Conservation (phyloP, 1,140 invertebrate species). For the Zaprionus taronus region DNA sequence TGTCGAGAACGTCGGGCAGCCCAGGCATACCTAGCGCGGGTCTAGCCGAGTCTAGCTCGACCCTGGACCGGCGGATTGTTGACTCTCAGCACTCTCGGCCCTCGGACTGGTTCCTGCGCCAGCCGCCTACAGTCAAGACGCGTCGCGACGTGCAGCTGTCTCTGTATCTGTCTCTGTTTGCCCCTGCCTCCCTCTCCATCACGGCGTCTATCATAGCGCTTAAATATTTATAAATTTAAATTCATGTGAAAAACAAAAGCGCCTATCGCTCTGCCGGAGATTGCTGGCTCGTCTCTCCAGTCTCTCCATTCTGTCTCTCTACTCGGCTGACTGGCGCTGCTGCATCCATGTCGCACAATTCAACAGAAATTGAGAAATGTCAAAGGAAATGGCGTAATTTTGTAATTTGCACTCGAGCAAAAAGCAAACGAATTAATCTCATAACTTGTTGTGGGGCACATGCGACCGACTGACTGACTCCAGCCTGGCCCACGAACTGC, state of each 20-base stretch:
- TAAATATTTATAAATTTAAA: constrained; percentile 82
- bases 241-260: constrained; percentile 78
- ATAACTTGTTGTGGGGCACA: constrained; percentile 48
- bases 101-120: constrained; percentile 33
- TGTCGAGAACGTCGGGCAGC: constrained; percentile 58
- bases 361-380: constrained; percentile 76
- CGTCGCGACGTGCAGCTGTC: constrained; percentile 43
- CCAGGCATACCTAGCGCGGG: constrained; percentile 3
- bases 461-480: constrained; percentile 19
- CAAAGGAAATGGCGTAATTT: constrained; percentile 80
- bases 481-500: too few relatives aligned
- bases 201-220: constrained; percentile 70
- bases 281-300: too few relatives aligned
- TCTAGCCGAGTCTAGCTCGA: constrained; percentile 34
- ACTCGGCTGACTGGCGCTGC: constrained; percentile 20
- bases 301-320: too few relatives aligned
- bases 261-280: constrained; percentile 43
- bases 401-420: constrained; percentile 80
- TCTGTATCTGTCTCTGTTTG: not conserved
- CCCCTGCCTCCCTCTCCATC: constrained; percentile 1
- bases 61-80: constrained; percentile 31
- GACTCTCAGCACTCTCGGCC: not conserved
- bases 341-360: constrained; percentile 55
- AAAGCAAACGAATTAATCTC: constrained; percentile 79
- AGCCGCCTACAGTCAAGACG: constrained; percentile 34